phyloP scores from a whole-genome alignment of 2,888 invertebrate genomes.

The Leptopterna dolabrata region DNA sequence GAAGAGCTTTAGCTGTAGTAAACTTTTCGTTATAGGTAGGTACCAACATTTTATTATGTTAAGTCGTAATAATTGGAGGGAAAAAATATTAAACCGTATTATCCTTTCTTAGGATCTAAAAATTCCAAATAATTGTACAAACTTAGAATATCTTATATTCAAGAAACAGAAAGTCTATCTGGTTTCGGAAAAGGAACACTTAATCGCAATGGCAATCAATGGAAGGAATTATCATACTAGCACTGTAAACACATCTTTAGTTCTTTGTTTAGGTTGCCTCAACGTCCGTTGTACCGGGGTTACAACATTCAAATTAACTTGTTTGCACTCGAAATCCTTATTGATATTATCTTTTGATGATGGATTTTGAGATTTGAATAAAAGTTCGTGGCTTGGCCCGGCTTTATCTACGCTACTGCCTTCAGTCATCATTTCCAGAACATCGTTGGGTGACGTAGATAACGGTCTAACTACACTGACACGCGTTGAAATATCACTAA shows the following conservation, averaged over 20 bases:
- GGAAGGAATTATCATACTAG: constrained; percentile 55
- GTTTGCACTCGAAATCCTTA: constrained; percentile 83
- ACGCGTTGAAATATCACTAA: constrained; percentile 63
- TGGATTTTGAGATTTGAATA: constrained; percentile 87
- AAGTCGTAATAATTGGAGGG: neutral
- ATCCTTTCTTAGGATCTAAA: too few species aligned
- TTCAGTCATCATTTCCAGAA: constrained; percentile 74
- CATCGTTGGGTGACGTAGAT: constrained; percentile 70
- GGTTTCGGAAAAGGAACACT: neutral
- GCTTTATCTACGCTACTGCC: constrained; percentile 67
- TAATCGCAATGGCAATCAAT: neutral
- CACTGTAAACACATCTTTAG: constrained; percentile 61
- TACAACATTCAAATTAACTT: constrained; percentile 70
- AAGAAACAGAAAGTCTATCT: neutral
- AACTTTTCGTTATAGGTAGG: neutral
- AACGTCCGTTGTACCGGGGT: constrained; percentile 62
- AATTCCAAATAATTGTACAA: too few species aligned
- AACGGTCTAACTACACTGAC: constrained; percentile 69
- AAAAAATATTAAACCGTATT: neutral
- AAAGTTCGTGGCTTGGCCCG: constrained; percentile 72
- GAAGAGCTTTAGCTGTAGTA: too few species aligned
- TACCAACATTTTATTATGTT: neutral
- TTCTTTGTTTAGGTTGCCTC: constrained; percentile 55
- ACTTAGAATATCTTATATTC: neutral
- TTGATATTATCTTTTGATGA: constrained; percentile 73